Evolutionary conservation across 2,888 invertebrate genomes (phyloP), one percentile per base, ranked within the genome.

Genomic region (Caenorhabditis sp.): DNA sequence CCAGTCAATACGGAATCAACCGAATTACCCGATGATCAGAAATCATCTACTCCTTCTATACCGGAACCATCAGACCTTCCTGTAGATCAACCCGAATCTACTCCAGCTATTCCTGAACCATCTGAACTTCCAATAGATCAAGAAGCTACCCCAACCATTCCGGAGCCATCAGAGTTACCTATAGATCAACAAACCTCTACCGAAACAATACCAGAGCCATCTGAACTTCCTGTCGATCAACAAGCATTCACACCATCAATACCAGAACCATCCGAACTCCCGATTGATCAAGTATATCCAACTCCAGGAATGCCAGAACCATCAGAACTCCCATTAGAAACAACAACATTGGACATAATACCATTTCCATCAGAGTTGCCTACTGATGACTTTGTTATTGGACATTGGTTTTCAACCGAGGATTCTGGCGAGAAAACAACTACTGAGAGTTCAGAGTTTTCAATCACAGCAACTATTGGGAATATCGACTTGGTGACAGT

Each of bases 351-450:
- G 14, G 61, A 59, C 21, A 27, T 17, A 4, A 58, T 58, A 27
- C 57, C 57, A 20, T 58, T 36, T 17, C 57, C 57, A 1, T 31
- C 31, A 26, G 27, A 26, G 20, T 20, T 58, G 1, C 57, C 57
- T 5, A 58, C 57, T 36, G 74, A 74, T 63, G 69, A 63, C 10
- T 74, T 74, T 61, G 60, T 74, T 0, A 63, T 74, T 58, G 74
- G 69, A 0, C 74, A 74, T 38, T 74, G 69, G 69, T 74, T 67
- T 17, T 67, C 67, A 12, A 74, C 74, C 1, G 67, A 66, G 49
- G 63, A 66, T 36, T 26, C 59, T 8, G 14, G 26, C 27, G 20
- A 20, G 50, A 57, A 21, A 56, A 38, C 21, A 17, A 53, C 66
- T n/a, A 53, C 54, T 21, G 43, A 36, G 26, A 23, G 14, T 50